phyloP scores from a whole-genome alignment of 2,113 vertebrate species.

The Apteryx owenii region DNA sequence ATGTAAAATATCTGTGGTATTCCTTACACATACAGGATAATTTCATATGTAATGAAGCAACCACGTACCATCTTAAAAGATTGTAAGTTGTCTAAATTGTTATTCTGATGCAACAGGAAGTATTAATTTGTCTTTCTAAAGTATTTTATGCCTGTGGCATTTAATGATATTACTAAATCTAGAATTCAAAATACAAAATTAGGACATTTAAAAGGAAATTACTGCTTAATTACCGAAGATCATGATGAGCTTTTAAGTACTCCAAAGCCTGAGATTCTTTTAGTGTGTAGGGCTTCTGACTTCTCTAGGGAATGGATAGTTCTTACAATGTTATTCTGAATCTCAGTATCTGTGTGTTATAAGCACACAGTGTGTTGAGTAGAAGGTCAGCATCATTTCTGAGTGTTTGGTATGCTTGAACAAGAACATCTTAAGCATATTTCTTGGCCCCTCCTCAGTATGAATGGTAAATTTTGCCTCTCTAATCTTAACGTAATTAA shows the following conservation, averaged over 20 bases:
- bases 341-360: background rate
- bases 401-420: background rate
- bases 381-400: background rate
- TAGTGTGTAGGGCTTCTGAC: background rate
- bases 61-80: background rate
- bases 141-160: background rate
- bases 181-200: background rate
- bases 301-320: background rate
- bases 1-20: background rate
- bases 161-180: background rate
- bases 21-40: background rate
- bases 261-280: background rate
- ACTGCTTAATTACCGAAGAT: background rate
- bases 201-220: background rate
- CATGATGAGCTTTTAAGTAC: background rate
- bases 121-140: background rate
- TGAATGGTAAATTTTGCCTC: background rate
- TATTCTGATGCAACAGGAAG: background rate
- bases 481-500: background rate
- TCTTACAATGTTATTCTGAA: background rate
- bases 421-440: background rate
- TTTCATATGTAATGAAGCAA: background rate
- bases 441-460: background rate
- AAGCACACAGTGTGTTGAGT: background rate
- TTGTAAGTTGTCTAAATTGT: background rate